Evolutionary conservation across 2,797 vertebrate genomes (phyloP), one percentile per base, ranked within the genome.

Genomic region (Thalassophryne amazonica): DNA sequence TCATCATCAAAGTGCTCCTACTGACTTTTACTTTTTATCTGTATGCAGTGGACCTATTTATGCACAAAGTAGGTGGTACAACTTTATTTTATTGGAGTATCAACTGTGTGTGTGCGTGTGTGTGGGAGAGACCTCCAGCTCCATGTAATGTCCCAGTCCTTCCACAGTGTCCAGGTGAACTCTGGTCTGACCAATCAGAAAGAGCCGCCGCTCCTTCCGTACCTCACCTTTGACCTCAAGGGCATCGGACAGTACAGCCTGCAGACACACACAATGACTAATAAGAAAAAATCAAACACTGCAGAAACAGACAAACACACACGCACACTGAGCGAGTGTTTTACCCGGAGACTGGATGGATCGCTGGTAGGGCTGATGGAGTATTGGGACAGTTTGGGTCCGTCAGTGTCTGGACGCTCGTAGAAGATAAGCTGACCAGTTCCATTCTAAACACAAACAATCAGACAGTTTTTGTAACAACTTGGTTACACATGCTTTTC

Each of bases 381-480:
- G 70, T 91, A 94, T 3, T 14, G 49, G 3, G 91, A 94, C 20
- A 94, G 76, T 65, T 93, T 93, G 41, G 93, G 93, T 60, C 91
- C 92, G 0, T 88, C 48, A 0, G 73, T 62, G 52, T 94, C 88
- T 0, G 90, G 87, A 33, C 93, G 91, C 36, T 93, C 76, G 6
- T 94, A 94, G 80, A 91, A 94, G 58, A 94, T 93, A 62, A 94
- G 77, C 83, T 94, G 81, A 9, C 90, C 93, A 0, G 46, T 80
- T 0, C 88, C 85, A 0, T 91, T 70, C 93, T 94, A 60, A 2
- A 30, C 2, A 43, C 36, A 19, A 19, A 19, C 4, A 39, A 1
- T 3, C 3, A 34, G 14, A n/a, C 19, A 33, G 6, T 35, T 16
- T 25, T 8, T n/a, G n/a, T n/a, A n/a, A n/a, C n/a, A n/a, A n/a